phyloP scores from a whole-genome alignment of 2,113 vertebrate species.

The Sakesphorus luctuosus region DNA sequence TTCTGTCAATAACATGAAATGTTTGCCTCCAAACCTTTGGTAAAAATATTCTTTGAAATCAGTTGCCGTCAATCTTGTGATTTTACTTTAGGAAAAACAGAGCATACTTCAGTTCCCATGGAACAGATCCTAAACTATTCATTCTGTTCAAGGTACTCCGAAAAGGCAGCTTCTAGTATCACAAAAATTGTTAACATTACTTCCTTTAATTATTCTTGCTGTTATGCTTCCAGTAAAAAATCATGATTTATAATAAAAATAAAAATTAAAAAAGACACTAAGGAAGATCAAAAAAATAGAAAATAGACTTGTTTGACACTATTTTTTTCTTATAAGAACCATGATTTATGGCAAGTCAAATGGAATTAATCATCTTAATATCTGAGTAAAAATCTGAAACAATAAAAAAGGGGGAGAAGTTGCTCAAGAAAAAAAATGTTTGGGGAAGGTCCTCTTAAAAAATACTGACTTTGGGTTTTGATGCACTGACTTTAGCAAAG shows the following conservation, averaged over 20 bases:
- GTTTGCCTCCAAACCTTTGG: not conserved
- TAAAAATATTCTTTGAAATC: not conserved
- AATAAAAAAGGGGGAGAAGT: not conserved
- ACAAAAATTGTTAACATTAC: not conserved
- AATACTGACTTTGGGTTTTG: not conserved
- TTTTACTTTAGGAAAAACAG: not conserved
- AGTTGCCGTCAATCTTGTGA: not conserved
- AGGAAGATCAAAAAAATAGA: not conserved
- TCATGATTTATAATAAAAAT: not conserved
- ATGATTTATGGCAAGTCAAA: not conserved
- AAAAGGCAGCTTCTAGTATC: not conserved
- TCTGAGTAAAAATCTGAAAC: not conserved
- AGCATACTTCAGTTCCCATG: not conserved
- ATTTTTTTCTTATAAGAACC: not conserved
- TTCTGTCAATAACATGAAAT: not conserved
- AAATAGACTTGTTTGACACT: not conserved
- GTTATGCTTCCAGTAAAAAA: not conserved
- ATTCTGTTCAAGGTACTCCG: not conserved
- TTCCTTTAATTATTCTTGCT: not conserved
- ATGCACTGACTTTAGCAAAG: not conserved
- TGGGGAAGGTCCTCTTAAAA: not conserved
- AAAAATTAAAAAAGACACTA: not conserved
- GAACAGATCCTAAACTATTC: not conserved
- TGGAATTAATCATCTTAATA: not conserved
- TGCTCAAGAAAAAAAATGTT: not conserved